Evolutionary conservation across 2,888 invertebrate species (phyloP).

Genomic region (Polylopha cassiicola): DNA sequence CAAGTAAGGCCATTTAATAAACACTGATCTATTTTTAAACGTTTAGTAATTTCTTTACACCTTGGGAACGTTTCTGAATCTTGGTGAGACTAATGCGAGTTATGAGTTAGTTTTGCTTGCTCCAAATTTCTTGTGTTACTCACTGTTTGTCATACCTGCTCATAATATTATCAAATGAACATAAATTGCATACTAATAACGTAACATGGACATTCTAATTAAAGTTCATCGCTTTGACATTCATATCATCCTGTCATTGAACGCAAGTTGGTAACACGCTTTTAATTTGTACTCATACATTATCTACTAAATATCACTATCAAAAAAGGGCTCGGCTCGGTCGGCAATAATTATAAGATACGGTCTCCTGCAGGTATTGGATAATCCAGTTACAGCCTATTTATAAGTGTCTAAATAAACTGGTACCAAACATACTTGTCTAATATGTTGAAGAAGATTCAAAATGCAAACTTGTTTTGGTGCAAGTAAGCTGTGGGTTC

Average conservation of each 20-base stretch:
- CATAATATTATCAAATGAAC: constrained; percentile 52
- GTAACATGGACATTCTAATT: constrained; percentile 75
- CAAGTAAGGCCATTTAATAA: constrained; percentile 78
- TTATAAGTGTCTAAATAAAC: too few species aligned
- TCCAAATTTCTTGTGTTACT: constrained; percentile 61
- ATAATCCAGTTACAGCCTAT: constrained; percentile 49
- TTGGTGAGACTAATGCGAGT: constrained; percentile 72
- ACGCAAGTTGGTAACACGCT: constrained; percentile 65
- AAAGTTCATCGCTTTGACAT: constrained; percentile 77
- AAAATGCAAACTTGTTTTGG: constrained; percentile 56
- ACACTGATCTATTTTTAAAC: constrained; percentile 78
- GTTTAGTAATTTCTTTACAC: constrained; percentile 75
- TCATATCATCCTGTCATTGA: constrained; percentile 72
- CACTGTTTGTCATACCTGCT: constrained; percentile 48
- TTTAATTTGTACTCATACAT: constrained; percentile 62
- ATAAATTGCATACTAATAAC: constrained; percentile 73
- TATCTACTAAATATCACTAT: constrained; percentile 70
- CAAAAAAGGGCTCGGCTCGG: constrained; percentile 69
- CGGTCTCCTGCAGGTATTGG: constrained; percentile 64
- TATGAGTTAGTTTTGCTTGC: constrained; percentile 66
- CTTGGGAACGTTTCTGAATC: constrained; percentile 69
- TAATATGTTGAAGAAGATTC: constrained; percentile 50
- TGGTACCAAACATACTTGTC: constrained; percentile 47
- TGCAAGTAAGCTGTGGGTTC: constrained; percentile 75
- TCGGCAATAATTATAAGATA: constrained; percentile 62